phyloP scores from a whole-genome alignment of 2,797 vertebrate species.

The Halcyon smyrnensis region DNA sequence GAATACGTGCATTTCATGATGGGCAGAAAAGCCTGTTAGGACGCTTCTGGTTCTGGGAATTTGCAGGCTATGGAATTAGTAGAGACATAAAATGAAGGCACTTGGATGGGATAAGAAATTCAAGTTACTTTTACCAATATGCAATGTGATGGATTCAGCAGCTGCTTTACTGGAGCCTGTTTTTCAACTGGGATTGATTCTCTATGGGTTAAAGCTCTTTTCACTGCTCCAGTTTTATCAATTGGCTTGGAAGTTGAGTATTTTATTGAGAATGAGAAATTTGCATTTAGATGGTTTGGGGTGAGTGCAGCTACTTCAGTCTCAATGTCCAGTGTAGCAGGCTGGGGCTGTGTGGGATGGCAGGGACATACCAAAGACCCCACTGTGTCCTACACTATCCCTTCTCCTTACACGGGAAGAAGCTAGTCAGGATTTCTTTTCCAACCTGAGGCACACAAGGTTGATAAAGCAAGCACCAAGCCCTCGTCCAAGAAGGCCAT shows the following conservation, averaged over 20 bases:
- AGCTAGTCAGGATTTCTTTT: background rate
- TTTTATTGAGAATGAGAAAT: background rate
- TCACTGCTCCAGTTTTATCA: background rate
- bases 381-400: background rate
- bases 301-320: background rate
- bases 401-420: background rate
- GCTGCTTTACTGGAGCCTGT: background rate
- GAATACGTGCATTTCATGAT: slow-evolving; percentile 28
- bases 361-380: accelerated
- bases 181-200: background rate
- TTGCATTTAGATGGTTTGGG: background rate
- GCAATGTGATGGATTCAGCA: background rate
- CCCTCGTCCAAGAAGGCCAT: background rate
- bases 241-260: background rate
- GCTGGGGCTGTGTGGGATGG: background rate
- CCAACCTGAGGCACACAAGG: background rate
- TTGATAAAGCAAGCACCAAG: background rate
- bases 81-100: background rate
- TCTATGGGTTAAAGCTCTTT: background rate
- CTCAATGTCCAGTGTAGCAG: background rate
- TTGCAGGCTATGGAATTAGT: slow-evolving; percentile 25
- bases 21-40: slow-evolving; percentile 29
- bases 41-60: slow-evolving; percentile 14
- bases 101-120: background rate
- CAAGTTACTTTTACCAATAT: background rate